These are phyloP conservation scores for Sisor rabdophorus DNA, from an alignment of 2,113 vertebrate genomes.

Conservation along the genomic window DNA sequence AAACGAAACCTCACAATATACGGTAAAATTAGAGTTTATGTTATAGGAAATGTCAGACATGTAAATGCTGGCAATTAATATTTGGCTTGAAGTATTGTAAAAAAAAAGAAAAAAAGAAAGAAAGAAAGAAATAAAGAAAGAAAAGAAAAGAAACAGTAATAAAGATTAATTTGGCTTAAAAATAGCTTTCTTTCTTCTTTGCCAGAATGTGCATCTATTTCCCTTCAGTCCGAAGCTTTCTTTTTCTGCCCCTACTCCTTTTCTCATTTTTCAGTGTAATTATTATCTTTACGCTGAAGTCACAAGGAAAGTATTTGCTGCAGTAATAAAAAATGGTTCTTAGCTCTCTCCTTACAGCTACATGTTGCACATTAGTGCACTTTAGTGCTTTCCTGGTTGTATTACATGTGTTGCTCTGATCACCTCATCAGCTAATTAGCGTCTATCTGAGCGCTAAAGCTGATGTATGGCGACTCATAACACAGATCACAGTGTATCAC, in stretches of 20 bases:
- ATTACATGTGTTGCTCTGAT: neutral
- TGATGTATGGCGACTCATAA: constrained; percentile 14
- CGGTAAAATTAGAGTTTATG: no score
- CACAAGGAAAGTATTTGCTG: constrained; percentile 14
- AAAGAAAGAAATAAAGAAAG: no score
- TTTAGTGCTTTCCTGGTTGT: neutral
- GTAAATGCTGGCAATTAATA: neutral
- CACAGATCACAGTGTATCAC: neutral
- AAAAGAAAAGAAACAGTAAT: neutral
- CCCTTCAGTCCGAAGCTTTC: neutral
- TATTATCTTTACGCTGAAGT: constrained; percentile 17
- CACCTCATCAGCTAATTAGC: constrained; percentile 22
- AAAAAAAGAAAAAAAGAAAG: neutral
- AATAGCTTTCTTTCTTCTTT: neutral
- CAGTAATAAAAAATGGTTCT: neutral
- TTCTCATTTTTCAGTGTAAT: neutral
- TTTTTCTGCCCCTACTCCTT: neutral
- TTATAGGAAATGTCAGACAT: no score
- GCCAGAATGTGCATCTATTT: neutral
- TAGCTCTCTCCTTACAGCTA: neutral
- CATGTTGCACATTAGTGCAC: neutral
- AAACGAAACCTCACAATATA: no score
- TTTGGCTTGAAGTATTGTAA: neutral
- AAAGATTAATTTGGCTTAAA: neutral
- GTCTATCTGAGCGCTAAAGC: constrained; percentile 5